phyloP scores from a whole-genome alignment of 2,113 vertebrate genomes.

The Sterrhoptilus dennistouni region DNA sequence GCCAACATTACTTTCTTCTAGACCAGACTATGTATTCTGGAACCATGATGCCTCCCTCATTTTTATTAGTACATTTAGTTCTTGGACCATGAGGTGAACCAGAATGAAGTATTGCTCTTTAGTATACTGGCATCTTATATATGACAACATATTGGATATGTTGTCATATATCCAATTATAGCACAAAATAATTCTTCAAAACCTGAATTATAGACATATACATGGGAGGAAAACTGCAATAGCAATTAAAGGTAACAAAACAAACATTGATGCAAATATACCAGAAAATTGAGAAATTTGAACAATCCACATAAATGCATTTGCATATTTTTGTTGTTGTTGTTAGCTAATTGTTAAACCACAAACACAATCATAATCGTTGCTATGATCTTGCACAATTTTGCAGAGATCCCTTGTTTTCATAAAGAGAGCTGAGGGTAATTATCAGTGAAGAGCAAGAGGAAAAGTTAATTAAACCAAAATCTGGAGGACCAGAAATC shows the following conservation, averaged over 20 bases:
- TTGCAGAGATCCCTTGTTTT: background rate
- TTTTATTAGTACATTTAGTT: background rate
- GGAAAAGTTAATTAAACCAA: slow-evolving; percentile 38
- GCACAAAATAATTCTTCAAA: background rate
- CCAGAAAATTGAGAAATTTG: background rate
- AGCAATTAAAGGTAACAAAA: background rate
- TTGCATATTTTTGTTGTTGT: background rate
- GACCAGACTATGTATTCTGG: background rate
- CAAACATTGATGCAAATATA: background rate
- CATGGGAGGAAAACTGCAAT: background rate
- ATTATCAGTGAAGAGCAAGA: slow-evolving; percentile 23
- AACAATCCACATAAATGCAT: background rate
- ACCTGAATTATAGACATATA: background rate
- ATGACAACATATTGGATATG: no score
- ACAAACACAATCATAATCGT: background rate
- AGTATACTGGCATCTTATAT: background rate
- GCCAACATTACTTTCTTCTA: background rate
- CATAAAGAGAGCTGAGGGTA: background rate
- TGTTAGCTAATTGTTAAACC: background rate
- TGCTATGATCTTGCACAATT: background rate
- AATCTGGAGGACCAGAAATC: slow-evolving; percentile 14
- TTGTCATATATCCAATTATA: background rate
- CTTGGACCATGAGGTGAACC: background rate
- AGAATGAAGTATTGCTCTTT: background rate
- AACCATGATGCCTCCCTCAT: background rate